These are phyloP conservation scores for Cephalotes varians DNA, from an alignment of 2,888 invertebrate species.

Conservation along the genomic window DNA sequence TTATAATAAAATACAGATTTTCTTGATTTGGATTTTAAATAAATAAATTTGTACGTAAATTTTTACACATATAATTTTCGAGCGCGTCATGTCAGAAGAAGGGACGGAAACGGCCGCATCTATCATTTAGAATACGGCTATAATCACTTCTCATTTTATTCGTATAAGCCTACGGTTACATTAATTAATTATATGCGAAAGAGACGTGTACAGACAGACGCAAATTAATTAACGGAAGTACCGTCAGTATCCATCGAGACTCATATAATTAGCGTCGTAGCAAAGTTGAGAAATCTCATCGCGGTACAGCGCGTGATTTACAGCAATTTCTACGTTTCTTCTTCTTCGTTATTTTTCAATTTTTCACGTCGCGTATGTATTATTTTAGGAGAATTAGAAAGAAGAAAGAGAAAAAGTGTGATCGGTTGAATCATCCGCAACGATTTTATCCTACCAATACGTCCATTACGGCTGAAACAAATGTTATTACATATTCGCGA, in stretches of 20 bases:
- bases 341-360: background rate
- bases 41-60: too few species aligned
- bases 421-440: slow-evolving; percentile 16
- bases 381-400: background rate
- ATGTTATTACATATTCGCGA: slow-evolving; percentile 52
- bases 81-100: background rate
- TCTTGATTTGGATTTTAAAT: background rate
- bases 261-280: slow-evolving; percentile 50
- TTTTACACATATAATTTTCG: background rate
- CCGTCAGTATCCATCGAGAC: background rate
- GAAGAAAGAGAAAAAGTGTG: background rate
- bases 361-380: background rate
- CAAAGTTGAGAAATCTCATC: slow-evolving; percentile 19
- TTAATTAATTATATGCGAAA: slow-evolving; percentile 61
- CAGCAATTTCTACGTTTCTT: background rate
- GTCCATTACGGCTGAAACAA: slow-evolving; percentile 39
- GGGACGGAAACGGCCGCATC: background rate
- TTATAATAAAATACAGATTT: background rate
- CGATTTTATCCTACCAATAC: slow-evolving; percentile 21
- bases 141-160: slow-evolving; percentile 70
- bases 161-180: slow-evolving; percentile 60
- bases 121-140: background rate
- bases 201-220: slow-evolving; percentile 43
- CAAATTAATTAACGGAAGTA: slow-evolving; percentile 67
- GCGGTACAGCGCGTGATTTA: background rate